Percentiles rank a stretch among this genome's conserved stretches.
Evolutionary conservation across 2,888 invertebrate species (phyloP).

Genomic region (Mamestra brassicae): DNA sequence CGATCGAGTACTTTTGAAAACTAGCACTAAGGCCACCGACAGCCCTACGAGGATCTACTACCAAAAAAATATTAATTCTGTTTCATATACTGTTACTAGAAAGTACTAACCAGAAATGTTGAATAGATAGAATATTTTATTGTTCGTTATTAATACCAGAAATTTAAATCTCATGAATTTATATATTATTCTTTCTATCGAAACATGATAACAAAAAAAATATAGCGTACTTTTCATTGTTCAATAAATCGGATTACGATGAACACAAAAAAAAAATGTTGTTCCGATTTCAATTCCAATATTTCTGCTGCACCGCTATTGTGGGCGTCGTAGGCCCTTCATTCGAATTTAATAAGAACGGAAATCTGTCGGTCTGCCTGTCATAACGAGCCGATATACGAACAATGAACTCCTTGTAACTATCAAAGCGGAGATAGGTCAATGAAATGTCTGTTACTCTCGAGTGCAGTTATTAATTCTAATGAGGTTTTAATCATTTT

Average conservation of each 20-base stretch:
- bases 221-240: too few species aligned
- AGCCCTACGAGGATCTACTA: neutral
- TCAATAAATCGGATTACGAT: too few species aligned
- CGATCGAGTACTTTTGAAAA: too few species aligned
- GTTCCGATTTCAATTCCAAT: neutral
- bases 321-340: slow-evolving; percentile 2
- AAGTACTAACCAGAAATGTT: too few species aligned
- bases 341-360: slow-evolving; percentile 15
- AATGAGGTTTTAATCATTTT: slow-evolving; percentile 43
- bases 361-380: slow-evolving; percentile 36
- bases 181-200: neutral
- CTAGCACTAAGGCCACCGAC: too few species aligned
- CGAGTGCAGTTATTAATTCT: slow-evolving; percentile 54
- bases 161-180: neutral
- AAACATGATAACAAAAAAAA: neutral
- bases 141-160: neutral
- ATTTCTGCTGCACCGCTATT: neutral
- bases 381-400: slow-evolving; percentile 32
- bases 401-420: slow-evolving; percentile 50
- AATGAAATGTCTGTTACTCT: slow-evolving; percentile 51
- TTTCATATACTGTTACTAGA: too few species aligned
- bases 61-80: neutral
- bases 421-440: slow-evolving; percentile 51
- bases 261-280: too few species aligned
- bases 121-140: too few species aligned